A percentile compares a stretch with the other conserved stretches of the same genome.
Evolutionary conservation across 1,140 invertebrate species (phyloP).

Genomic region (Triops longicaudatus): DNA sequence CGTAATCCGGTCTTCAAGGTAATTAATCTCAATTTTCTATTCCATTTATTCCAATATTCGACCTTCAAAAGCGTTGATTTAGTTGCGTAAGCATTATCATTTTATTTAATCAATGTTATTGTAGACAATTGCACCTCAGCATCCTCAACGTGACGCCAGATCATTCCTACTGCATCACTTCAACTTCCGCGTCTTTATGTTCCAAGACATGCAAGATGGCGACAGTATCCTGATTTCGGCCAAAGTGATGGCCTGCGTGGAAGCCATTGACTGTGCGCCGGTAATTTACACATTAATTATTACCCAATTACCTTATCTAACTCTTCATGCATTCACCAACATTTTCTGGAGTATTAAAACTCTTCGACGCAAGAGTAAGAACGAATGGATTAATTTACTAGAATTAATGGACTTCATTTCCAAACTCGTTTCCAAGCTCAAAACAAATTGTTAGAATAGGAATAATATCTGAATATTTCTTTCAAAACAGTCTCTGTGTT

Average conservation of each 20-base stretch:
- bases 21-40: background rate
- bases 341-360: no score
- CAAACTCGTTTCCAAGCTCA: no score
- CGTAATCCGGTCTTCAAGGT: slow-evolving; percentile 47
- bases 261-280: slow-evolving; percentile 48
- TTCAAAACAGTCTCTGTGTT: slow-evolving; percentile 24
- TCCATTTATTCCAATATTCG: no score
- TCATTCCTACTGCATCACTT: slow-evolving; percentile 44
- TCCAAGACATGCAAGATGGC: slow-evolving; percentile 54
- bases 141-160: slow-evolving; percentile 42
- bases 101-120: slow-evolving; percentile 5
- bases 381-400: no score
- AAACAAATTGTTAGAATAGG: no score
- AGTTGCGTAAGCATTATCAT: background rate
- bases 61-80: no score
- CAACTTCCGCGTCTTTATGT: slow-evolving; percentile 56
- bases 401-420: no score
- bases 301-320: background rate
- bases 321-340: background rate
- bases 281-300: slow-evolving; percentile 15
- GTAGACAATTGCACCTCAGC: slow-evolving; percentile 39
- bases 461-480: background rate
- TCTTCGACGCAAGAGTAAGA: no score
- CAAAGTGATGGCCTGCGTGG: slow-evolving; percentile 50
- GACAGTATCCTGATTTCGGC: slow-evolving; percentile 54